phyloP scores from a whole-genome alignment of 2,797 vertebrate genomes.

The Emys orbicularis region DNA sequence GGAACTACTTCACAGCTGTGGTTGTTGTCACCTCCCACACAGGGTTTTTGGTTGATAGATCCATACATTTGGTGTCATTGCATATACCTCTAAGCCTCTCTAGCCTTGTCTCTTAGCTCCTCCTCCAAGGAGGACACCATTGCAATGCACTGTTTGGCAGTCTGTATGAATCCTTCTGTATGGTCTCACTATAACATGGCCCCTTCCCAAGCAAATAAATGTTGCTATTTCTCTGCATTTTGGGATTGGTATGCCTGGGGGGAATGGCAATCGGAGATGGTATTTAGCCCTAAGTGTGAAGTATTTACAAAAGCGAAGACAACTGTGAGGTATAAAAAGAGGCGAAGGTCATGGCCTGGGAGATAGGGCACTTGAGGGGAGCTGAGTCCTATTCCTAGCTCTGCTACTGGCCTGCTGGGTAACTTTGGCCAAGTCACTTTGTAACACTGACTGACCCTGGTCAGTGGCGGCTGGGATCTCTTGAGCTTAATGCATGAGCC shows the following conservation, averaged over 20 bases:
- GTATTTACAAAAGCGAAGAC: neutral
- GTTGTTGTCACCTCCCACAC: neutral
- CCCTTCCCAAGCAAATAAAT: neutral
- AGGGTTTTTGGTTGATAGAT: neutral
- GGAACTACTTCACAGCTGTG: neutral
- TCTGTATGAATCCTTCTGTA: neutral
- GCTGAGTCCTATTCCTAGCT: neutral
- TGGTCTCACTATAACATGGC: neutral
- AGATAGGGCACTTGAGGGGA: accelerated
- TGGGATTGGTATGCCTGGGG: neutral
- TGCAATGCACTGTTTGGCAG: neutral
- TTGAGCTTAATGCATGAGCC: neutral
- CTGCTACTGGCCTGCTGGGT: neutral
- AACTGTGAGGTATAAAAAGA: neutral
- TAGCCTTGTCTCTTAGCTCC: neutral
- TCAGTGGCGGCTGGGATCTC: neutral
- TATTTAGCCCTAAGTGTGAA: neutral
- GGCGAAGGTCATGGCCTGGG: accelerated
- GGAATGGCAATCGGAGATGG: accelerated
- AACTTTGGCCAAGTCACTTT: neutral
- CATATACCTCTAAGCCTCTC: neutral
- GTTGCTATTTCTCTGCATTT: neutral
- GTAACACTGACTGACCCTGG: neutral
- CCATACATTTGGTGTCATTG: neutral
- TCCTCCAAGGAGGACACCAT: neutral